Evolutionary conservation across 2,113 vertebrate genomes (phyloP), one percentile per base, ranked within the genome.

Genomic region (Erythrolamprus reginae): DNA sequence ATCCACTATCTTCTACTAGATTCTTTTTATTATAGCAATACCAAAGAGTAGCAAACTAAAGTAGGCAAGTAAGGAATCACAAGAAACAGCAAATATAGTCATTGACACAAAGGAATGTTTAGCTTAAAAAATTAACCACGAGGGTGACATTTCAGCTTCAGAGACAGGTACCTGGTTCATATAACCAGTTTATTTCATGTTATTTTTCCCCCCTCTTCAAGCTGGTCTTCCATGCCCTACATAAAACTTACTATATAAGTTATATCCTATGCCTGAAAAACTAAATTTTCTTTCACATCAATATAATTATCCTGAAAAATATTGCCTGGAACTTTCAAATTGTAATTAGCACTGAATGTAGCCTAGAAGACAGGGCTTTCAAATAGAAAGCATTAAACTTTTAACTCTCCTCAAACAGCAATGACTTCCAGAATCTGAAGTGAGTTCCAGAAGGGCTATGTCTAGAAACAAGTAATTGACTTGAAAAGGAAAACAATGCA

Each of bases 381-480:
- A 58, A 42, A 48, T 65, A 82, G 0, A 6, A 10, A 56, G 17
- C 50, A 45, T n/a, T 89, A 23, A 91, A 28, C 13, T 47, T 45
- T 26, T 47, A 38, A 33, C 52, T n/a, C 33, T 82, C 82, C 65
- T 91, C 53, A 45, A 53, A n/a, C 53, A 92, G 50, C 12, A 23
- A 24, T 6, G 23, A 91, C 24, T 12, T 42, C 85, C 83, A 87
- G 0, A 19, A 88, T 24, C 85, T 87, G 47, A 83, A 61, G 86
- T 53, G 58, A 42, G 50, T 88, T 47, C n/a, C 90, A 91, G 86
- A 88, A 91, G 90, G 86, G 53, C 45, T 84, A 83, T 84, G 90
- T 88, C 86, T 88, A 88, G 77, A 91, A 91, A 91, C 90, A 91
- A 91, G 86, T 91, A 91, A 91, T 61, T 91, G 70, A 88, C 86